A percentile compares a stretch with the other conserved stretches of the same genome.
These are phyloP conservation scores for Salmo trutta DNA, from an alignment of 2,797 vertebrate species.

Conservation along the genomic window DNA sequence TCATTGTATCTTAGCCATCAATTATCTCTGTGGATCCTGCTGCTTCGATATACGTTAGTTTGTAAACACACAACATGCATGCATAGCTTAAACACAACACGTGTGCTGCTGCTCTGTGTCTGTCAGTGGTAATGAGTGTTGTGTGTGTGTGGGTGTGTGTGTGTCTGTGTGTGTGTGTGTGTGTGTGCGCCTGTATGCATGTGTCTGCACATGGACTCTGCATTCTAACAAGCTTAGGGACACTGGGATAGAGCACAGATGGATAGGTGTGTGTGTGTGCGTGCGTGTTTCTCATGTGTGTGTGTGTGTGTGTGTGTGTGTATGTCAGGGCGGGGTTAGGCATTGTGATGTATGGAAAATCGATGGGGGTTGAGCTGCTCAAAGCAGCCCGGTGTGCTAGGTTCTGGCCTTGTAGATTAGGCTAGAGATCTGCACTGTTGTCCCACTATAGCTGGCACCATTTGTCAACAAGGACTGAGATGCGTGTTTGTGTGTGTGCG, in stretches of 20 bases:
- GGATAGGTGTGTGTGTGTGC: not conserved
- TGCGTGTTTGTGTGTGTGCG: not conserved
- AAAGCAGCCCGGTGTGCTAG: constrained; percentile 23
- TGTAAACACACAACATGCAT: not conserved
- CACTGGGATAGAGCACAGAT: not conserved
- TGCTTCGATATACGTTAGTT: not conserved
- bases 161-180: not conserved
- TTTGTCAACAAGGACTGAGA: constrained; percentile 44
- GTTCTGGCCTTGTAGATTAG: constrained; percentile 45
- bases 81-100: constrained; percentile 39
- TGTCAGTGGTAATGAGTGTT: not conserved
- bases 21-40: constrained; percentile 1
- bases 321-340: not conserved
- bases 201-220: not conserved
- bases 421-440: constrained; percentile 22
- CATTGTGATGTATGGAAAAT: constrained; percentile 37
- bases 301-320: not conserved
- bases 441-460: constrained; percentile 36
- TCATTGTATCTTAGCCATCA: not conserved
- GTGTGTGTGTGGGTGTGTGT: not conserved
- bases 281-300: not conserved
- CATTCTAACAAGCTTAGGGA: not conserved
- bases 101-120: not conserved
- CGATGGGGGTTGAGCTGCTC: constrained; percentile 41
- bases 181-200: not conserved